Percentiles rank a stretch among this genome's conserved stretches.
These are phyloP conservation scores for Hofmannophila pseudospretella DNA, from an alignment of 2,888 invertebrate genomes.

Conservation along the genomic window DNA sequence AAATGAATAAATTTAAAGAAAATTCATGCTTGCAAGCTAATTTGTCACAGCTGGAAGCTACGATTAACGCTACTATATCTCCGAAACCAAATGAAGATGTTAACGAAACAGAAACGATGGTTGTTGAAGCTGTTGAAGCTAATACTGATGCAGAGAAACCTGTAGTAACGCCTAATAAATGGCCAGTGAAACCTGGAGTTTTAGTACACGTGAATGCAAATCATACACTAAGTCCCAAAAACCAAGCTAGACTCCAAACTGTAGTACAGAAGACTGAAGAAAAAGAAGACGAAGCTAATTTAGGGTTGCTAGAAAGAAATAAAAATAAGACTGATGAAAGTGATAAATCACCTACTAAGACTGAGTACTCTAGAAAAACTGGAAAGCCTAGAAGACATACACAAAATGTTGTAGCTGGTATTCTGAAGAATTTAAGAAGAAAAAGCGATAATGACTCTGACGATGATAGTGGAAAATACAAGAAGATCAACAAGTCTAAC, in stretches of 20 bases:
- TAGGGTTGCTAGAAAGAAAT: constrained; percentile 65
- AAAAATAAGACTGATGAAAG: constrained; percentile 33
- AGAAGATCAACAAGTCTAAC: constrained; percentile 68
- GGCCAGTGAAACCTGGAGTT: constrained; percentile 93
- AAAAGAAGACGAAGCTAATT: constrained; percentile 40
- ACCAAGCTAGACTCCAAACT: constrained; percentile 58
- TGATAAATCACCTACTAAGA: constrained; percentile 28
- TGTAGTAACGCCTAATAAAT: constrained; percentile 80
- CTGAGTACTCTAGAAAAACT: constrained; percentile 60
- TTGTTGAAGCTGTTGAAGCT: constrained; percentile 37
- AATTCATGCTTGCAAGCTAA: constrained; percentile 42
- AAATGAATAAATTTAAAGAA: constrained; percentile 57
- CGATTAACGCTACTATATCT: constrained; percentile 29
- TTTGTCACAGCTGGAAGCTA: constrained; percentile 45
- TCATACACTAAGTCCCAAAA: constrained; percentile 82
- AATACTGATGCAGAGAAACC: constrained; percentile 34
- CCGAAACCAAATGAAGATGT: constrained; percentile 17
- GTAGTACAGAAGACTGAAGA: constrained; percentile 26
- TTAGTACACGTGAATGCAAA: constrained; percentile 92
- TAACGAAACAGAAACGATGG: constrained; percentile 34
- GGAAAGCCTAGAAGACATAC: constrained; percentile 49
- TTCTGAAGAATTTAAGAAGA: constrained; percentile 55
- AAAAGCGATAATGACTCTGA: constrained; percentile 59
- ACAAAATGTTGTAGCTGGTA: constrained; percentile 53
- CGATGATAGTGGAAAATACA: constrained; percentile 66